phyloP scores from a whole-genome alignment of 2,888 invertebrate species.

The Lithosia quadra region DNA sequence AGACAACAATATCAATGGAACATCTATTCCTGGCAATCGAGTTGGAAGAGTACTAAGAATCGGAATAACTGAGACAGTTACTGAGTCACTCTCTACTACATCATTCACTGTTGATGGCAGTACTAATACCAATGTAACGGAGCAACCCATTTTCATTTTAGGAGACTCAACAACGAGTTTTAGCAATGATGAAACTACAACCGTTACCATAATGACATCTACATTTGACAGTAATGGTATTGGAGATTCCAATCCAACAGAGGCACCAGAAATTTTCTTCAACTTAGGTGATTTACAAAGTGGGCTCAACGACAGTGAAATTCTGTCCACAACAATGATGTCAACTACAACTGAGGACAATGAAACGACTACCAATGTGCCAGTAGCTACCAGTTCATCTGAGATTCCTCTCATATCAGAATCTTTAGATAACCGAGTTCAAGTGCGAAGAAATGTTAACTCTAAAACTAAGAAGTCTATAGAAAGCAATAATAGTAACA shows the following conservation, averaged over 20 bases:
- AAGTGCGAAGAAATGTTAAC: conserved; percentile 19
- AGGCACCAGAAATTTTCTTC: conserved; percentile 10
- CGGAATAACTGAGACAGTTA: not conserved
- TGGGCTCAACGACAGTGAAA: conserved; percentile 6
- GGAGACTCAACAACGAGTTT: too few species aligned
- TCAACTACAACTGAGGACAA: conserved; percentile 4
- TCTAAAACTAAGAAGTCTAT: conserved; percentile 12
- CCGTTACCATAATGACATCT: conserved; percentile 8
- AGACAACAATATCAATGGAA: not conserved
- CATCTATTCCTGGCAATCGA: conserved; percentile 3
- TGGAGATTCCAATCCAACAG: not conserved
- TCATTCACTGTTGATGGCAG: not conserved
- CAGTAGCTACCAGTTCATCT: conserved; percentile 6
- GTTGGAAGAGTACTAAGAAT: not conserved
- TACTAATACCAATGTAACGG: too few species aligned
- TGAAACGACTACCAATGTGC: not conserved
- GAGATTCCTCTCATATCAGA: conserved; percentile 13
- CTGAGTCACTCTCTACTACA: not conserved
- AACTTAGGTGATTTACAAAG: conserved; percentile 3
- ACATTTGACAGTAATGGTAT: not conserved
- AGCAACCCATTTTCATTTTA: too few species aligned
- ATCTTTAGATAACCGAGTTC: conserved; percentile 18
- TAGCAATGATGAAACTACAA: not conserved
- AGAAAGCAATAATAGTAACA: conserved; percentile 1
- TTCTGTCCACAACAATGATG: conserved; percentile 1